Evolutionary conservation across 2,888 invertebrate genomes (phyloP), one percentile per base, ranked within the genome.

Genomic region (Stenchaetothrips biformis): DNA sequence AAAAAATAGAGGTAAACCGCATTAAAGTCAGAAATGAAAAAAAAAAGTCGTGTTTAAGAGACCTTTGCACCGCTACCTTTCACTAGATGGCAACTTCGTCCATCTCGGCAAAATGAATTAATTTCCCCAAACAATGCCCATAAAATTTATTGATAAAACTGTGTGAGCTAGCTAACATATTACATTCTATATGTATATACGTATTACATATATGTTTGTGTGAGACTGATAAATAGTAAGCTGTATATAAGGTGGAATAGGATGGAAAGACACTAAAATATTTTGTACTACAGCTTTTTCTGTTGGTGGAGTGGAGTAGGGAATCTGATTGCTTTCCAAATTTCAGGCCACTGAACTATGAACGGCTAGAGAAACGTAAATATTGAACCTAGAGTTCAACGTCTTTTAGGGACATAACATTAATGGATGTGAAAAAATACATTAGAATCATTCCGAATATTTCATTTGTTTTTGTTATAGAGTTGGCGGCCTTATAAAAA

Each of bases 151-250:
- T 74, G 21, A 25, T 25, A 74, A 13, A 18, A 59, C 18, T 18
- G 59, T 13, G 13, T 59, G 11, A 74, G 21, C 11, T 74, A 21
- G 11, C 25, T 11, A 21, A 25, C 21, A 25, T 21, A 25, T 21
- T 25, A 25, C 9, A 9, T 9, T n/a, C 21, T 11, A 21, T 74
- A 25, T 74, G 11, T 25, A 74, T 21, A 74, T 74, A 25, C 25
- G 11, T 11, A 74, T 25, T 74, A 74, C 67, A 25, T 21, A n/a
- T 67, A 67, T 21, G 7, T 74, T 21, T 74, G 67, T 74, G 67
- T 74, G 67, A 74, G 67, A 74, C 67, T 74, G 67, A 74, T 74
- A 74, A 25, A 21, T 74, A 74, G 67, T 74, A 74, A 74, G 67
- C 67, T 74, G 67, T 74, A 74, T 11, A 74, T 74, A 21, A 25